phyloP scores from a whole-genome alignment of 2,113 vertebrate genomes.

The Semnornis frantzii region DNA sequence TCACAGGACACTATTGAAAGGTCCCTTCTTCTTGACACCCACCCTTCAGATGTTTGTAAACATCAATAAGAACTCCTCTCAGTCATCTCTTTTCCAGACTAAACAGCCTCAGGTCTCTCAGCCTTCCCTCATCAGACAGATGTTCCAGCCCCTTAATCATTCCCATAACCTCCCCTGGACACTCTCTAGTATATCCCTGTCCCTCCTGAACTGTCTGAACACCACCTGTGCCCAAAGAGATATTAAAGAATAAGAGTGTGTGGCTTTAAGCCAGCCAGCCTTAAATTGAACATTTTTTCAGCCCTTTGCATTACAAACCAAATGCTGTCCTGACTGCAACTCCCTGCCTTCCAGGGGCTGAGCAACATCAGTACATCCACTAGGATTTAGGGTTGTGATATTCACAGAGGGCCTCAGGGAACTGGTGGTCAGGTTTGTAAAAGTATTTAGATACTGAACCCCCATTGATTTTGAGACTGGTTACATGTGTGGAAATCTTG shows the following conservation, averaged over 20 bases:
- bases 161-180: no score
- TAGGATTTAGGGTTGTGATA: constrained; percentile 52
- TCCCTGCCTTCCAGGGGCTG: neutral
- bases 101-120: no score
- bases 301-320: neutral
- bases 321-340: neutral
- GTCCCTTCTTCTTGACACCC: no score
- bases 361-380: neutral
- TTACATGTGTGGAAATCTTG: constrained; percentile 11
- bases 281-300: neutral
- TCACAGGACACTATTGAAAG: no score
- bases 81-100: no score
- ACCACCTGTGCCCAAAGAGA: neutral
- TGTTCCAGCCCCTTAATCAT: no score
- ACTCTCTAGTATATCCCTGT: no score
- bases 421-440: constrained; percentile 5
- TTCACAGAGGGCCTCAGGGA: neutral
- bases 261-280: neutral
- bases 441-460: constrained; percentile 14
- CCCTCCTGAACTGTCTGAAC: neutral
- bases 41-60: no score
- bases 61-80: no score
- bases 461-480: constrained; percentile 50
- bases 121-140: no score
- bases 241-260: neutral